Base-by-base conservation (phyloP, 2,888 invertebrate species). In the Chouioia cunea region DNA sequence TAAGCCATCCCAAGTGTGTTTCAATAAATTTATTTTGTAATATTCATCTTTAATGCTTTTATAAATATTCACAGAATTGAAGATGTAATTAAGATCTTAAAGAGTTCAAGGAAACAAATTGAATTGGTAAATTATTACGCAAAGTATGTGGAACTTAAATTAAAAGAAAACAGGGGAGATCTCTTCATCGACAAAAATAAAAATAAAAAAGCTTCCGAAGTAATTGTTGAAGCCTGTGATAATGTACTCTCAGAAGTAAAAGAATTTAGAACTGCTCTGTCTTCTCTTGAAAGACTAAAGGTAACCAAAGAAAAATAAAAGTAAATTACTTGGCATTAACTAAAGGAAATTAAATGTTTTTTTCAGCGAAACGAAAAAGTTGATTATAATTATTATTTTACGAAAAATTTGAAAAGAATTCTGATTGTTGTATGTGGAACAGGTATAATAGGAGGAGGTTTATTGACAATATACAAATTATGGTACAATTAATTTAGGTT, bases 171-270 rank as follows among this genome's bases (percentile, higher is more conserved):
- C 15, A 48, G 22, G 22, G 12, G 15, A 14, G 70, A 73, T 59
- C 64, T 18, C 50, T 66, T 67, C 50, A 43, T 73, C 18, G 70
- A 70, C 1, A 54, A 15, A n/a, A 36, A 73, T 52, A 59, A 66
- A 36, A 66, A 70, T 52, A 46, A 67, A 16, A 73, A 46, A 67
- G 36, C 22, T 36, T 70, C 73, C 43, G 15, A 70, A 64, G 73
- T 36, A 14, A 44, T 70, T 4, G 12, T 46, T 4, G 15, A 20
- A 23, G 66, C 48, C 43, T 58, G n/a, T 14, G 16, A 46, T 2
- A 44, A 18, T 64, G 44, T 73, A 10, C 27, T 59, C 22, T 3
- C 50, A 53, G 56, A 68, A 58, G 22, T 68, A 20, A 44, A 46
- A 16, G 10, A 27, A 20, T 59, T 36, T 70, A 2, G 63, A 73